A percentile compares a stretch with the other conserved stretches of the same genome.
phyloP scores from a whole-genome alignment of 2,888 invertebrate genomes.

The Melitaea athalia region DNA sequence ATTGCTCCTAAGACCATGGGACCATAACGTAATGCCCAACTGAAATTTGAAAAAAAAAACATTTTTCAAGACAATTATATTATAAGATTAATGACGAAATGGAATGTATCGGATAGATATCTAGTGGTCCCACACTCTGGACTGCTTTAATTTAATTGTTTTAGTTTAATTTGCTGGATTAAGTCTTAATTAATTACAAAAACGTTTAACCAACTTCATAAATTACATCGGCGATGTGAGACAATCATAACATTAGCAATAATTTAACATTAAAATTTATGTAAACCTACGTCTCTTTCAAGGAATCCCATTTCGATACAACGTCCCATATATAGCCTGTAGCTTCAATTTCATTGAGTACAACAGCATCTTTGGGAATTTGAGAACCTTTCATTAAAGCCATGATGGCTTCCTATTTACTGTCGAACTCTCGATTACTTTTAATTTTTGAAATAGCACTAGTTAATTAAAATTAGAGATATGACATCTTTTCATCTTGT shows the following conservation, averaged over 20 bases:
- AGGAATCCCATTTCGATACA: conserved; percentile 82
- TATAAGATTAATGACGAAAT: no score
- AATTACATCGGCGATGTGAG: not conserved
- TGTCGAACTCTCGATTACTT: not conserved
- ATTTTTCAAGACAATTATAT: no score
- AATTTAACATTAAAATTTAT: not conserved
- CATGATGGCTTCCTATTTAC: conserved; percentile 61
- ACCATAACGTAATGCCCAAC: conserved; percentile 79
- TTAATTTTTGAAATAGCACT: not conserved
- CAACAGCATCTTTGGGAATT: conserved; percentile 84
- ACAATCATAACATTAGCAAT: not conserved
- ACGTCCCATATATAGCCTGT: conserved; percentile 81
- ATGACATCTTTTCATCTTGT: not conserved
- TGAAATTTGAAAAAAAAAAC: no score
- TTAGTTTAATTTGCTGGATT: no score
- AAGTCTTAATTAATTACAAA: not conserved
- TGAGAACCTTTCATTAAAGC: conserved; percentile 78
- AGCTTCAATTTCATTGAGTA: conserved; percentile 82
- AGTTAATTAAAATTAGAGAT: not conserved
- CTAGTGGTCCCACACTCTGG: no score
- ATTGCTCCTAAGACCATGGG: conserved; percentile 74
- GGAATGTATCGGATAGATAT: no score
- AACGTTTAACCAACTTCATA: not conserved
- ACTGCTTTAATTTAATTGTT: no score
- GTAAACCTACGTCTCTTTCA: conserved; percentile 82